Evolutionary conservation across 2,888 invertebrate genomes (phyloP).

Genomic region (Conops quadrifasciatus): DNA sequence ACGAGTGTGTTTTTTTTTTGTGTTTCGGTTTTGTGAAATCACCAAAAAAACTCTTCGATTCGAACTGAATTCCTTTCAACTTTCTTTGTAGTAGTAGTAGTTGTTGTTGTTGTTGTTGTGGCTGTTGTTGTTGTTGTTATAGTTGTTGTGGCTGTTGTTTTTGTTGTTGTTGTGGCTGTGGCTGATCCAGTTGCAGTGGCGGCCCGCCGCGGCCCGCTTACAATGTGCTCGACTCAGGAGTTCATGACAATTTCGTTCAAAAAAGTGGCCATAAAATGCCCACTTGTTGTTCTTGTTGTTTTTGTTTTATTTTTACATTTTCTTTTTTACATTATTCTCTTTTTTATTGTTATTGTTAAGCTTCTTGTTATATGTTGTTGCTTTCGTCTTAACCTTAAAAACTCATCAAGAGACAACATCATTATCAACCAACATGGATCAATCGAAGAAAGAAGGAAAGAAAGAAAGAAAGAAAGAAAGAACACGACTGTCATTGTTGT

Average conservation of each 20-base stretch:
- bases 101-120: slow-evolving; percentile 33
- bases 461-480: too few species aligned
- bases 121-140: not conserved
- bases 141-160: not conserved
- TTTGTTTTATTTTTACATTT: slow-evolving; percentile 36
- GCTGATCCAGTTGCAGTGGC: too few species aligned
- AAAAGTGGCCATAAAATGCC: too few species aligned
- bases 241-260: too few species aligned
- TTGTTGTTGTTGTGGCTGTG: not conserved
- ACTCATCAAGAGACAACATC: slow-evolving; percentile 54
- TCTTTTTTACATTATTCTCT: not conserved
- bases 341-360: not conserved
- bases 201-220: too few species aligned
- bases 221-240: too few species aligned
- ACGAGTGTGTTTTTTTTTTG: slow-evolving; percentile 19
- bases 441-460: slow-evolving; percentile 42
- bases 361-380: slow-evolving; percentile 10
- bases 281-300: slow-evolving; percentile 42
- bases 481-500: not conserved
- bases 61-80: slow-evolving; percentile 34
- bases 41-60: not conserved
- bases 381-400: slow-evolving; percentile 49
- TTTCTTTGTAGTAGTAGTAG: slow-evolving; percentile 29
- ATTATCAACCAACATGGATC: slow-evolving; percentile 59
- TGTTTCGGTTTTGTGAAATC: slow-evolving; percentile 37